These are phyloP conservation scores for Caenorhabditis macrosperma DNA, from an alignment of 2,888 invertebrate species.

Conservation along the genomic window DNA sequence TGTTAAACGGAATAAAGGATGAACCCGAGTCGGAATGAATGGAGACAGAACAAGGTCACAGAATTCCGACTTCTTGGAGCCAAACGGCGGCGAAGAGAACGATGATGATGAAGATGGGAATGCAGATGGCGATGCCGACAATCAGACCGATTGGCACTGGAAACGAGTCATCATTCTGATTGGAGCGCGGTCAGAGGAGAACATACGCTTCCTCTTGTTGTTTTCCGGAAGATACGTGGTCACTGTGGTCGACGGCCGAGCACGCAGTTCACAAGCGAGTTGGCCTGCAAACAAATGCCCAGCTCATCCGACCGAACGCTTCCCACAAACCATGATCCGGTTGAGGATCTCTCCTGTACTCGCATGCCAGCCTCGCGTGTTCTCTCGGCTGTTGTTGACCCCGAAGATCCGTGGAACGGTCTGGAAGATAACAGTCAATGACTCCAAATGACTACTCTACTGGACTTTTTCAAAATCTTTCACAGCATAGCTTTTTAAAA, in stretches of 20 bases:
- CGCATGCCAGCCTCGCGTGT: slow-evolving; percentile 49
- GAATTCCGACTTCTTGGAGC: slow-evolving; percentile 76
- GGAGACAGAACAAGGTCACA: slow-evolving; percentile 20
- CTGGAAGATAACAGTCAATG: slow-evolving; percentile 2
- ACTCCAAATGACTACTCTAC: too few relatives aligned
- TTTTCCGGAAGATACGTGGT: slow-evolving; percentile 58
- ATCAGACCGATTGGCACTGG: slow-evolving; percentile 73
- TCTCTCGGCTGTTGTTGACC: neutral
- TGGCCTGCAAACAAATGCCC: slow-evolving; percentile 13
- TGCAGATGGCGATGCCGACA: slow-evolving; percentile 70
- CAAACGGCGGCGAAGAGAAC: slow-evolving; percentile 76
- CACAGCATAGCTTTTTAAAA: too few relatives aligned
- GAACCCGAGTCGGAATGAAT: slow-evolving; percentile 26
- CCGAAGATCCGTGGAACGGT: slow-evolving; percentile 9
- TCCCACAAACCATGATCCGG: slow-evolving; percentile 8
- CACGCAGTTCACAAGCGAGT: slow-evolving; percentile 45
- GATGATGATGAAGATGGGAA: slow-evolving; percentile 74
- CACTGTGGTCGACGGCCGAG: slow-evolving; percentile 46
- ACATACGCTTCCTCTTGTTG: slow-evolving; percentile 55
- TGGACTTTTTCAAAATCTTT: too few relatives aligned
- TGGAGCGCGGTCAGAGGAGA: too few relatives aligned
- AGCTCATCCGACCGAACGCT: neutral
- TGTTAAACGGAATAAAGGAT: neutral
- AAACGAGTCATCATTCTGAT: slow-evolving; percentile 43
- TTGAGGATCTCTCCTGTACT: slow-evolving; percentile 38